Percentiles rank a stretch among this genome's conserved stretches.
phyloP scores from a whole-genome alignment of 2,888 invertebrate genomes.

The Hemicrepidius hirtus region DNA sequence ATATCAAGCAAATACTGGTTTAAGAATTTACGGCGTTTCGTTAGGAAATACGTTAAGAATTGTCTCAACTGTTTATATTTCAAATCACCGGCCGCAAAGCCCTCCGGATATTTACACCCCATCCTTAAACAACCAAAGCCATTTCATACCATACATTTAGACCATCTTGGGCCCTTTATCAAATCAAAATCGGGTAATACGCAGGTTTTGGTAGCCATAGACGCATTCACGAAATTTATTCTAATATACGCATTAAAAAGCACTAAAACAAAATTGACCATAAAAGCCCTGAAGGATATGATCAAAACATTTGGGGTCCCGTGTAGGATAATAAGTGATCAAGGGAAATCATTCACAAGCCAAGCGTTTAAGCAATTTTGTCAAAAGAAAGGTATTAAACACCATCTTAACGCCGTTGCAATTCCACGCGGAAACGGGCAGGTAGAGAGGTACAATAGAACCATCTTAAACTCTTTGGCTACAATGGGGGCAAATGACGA shows the following conservation, averaged over 20 bases:
- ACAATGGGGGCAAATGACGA: slow-evolving; percentile 26
- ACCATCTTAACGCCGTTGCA: slow-evolving; percentile 14
- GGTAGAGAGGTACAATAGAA: slow-evolving; percentile 20
- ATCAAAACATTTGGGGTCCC: slow-evolving; percentile 43
- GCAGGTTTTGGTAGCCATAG: slow-evolving; percentile 35
- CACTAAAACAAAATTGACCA: slow-evolving; percentile 3
- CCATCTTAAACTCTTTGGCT: background rate
- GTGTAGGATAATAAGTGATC: slow-evolving; percentile 31
- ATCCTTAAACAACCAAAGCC: slow-evolving; percentile 35
- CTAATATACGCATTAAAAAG: slow-evolving; percentile 8
- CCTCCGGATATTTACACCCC: slow-evolving; percentile 53
- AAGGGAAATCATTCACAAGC: slow-evolving; percentile 33
- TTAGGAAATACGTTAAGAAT: slow-evolving; percentile 58
- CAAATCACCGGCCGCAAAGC: slow-evolving; percentile 54
- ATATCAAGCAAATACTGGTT: slow-evolving; percentile 62
- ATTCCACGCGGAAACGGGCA: slow-evolving; percentile 23
- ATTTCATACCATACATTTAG: slow-evolving; percentile 46
- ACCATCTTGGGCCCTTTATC: slow-evolving; percentile 39
- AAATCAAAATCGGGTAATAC: slow-evolving; percentile 24
- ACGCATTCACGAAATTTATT: slow-evolving; percentile 33
- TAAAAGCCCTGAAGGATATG: slow-evolving; percentile 28
- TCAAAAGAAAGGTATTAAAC: slow-evolving; percentile 25
- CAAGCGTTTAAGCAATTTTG: slow-evolving; percentile 42
- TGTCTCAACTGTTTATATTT: slow-evolving; percentile 62
- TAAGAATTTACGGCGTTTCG: slow-evolving; percentile 59